Conservation (phyloP, 2,888 invertebrate species). For the Mythimna loreyi region DNA sequence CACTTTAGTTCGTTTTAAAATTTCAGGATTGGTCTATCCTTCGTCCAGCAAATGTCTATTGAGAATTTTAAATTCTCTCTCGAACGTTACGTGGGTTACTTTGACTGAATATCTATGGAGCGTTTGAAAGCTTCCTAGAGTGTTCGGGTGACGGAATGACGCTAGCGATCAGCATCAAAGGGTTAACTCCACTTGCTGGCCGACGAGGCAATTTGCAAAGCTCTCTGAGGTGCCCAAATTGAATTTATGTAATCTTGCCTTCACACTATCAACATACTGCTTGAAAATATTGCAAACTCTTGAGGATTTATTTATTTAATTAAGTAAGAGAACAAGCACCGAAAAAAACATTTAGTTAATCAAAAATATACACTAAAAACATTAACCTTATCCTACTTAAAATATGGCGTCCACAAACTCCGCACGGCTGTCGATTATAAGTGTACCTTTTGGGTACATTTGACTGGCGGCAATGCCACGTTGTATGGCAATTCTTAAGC, state of each 20-base stretch:
- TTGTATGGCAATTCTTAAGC: no score
- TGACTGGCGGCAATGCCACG: no score
- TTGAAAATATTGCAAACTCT: constrained; percentile 17
- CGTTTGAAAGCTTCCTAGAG: constrained; percentile 69
- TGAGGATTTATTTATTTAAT: background rate
- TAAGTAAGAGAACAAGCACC: no score
- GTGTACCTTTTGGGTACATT: no score
- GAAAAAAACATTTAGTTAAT: no score
- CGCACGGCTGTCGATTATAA: no score
- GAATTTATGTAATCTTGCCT: constrained; percentile 86
- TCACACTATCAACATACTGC: constrained; percentile 66
- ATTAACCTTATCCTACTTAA: no score
- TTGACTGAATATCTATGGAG: constrained; percentile 68
- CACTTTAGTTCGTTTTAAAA: constrained; percentile 59
- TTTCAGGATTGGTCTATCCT: constrained; percentile 63
- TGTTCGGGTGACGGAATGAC: constrained; percentile 76
- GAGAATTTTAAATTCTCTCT: constrained; percentile 71
- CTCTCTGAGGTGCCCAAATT: constrained; percentile 85
- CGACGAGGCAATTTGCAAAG: constrained; percentile 83
- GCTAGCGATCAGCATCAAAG: constrained; percentile 80
- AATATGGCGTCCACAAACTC: no score
- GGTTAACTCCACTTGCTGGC: constrained; percentile 77
- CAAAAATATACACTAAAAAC: no score
- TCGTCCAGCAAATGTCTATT: constrained; percentile 62
- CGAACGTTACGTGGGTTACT: constrained; percentile 57